Conservation (phyloP, 64 coral and sea anemone species). For the Actinia tenebrosa region DNA sequence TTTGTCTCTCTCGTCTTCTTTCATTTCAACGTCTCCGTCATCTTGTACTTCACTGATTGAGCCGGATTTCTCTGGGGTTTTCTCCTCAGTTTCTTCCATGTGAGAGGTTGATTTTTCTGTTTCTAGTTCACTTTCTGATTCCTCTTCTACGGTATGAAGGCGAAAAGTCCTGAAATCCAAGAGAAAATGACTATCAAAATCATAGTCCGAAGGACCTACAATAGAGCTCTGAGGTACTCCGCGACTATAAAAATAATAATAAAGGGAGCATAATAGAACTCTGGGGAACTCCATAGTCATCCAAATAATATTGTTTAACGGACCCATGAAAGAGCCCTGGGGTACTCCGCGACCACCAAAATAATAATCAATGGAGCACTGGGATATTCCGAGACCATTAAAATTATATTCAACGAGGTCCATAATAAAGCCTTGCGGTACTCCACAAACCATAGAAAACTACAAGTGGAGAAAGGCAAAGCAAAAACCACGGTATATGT, state of each 20-base stretch:
- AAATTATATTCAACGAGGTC: too few species aligned
- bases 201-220: not conserved
- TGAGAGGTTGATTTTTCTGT: not conserved
- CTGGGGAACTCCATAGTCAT: not conserved
- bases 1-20: slow-evolving; percentile 1
- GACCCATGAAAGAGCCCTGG: not conserved
- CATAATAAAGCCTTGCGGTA: not conserved
- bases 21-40: slow-evolving; percentile 1
- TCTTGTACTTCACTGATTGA: not conserved
- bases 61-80: not conserved
- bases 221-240: not conserved
- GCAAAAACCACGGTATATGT: too few species aligned
- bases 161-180: not conserved
- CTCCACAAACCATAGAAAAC: not conserved
- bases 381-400: too few species aligned
- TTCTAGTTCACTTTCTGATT: slow-evolving; percentile 23
- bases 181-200: not conserved
- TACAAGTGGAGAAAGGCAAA: too few species aligned
- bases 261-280: too few species aligned
- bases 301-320: not conserved
- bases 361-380: too few species aligned
- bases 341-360: too few species aligned
- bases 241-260: too few species aligned
- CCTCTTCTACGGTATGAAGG: slow-evolving; percentile 8
- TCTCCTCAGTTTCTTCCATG: not conserved